These are phyloP conservation scores for Neoascia interrupta DNA, from an alignment of 2,888 invertebrate species.

Conservation along the genomic window DNA sequence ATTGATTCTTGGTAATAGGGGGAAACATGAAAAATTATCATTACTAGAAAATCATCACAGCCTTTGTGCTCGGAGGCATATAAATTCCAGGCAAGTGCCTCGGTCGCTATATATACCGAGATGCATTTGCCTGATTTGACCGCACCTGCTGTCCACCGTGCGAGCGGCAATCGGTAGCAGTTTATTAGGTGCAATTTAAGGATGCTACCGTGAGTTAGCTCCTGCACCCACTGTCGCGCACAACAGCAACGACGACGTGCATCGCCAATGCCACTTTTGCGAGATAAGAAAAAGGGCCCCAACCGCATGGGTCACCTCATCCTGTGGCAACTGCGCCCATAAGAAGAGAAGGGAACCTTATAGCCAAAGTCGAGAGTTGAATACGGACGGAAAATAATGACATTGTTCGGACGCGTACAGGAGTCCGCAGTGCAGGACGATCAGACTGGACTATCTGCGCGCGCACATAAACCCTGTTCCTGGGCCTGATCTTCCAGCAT, in stretches of 20 bases:
- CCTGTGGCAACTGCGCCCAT: too few relatives aligned
- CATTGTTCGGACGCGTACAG: constrained; percentile 48
- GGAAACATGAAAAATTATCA: constrained; percentile 65
- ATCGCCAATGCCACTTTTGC: constrained; percentile 36
- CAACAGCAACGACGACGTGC: constrained; percentile 51
- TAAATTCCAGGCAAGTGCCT: constrained; percentile 24
- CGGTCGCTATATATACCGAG: constrained; percentile 20
- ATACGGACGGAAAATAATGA: constrained; percentile 68
- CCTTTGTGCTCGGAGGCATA: constrained; percentile 25
- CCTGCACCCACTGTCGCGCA: constrained; percentile 58
- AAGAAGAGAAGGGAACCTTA: too few relatives aligned
- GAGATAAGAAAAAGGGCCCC: constrained; percentile 60
- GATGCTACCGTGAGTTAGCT: constrained; percentile 66
- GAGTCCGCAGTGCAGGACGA: constrained; percentile 28
- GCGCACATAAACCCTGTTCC: constrained; percentile 22
- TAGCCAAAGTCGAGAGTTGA: too few relatives aligned
- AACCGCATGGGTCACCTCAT: too few relatives aligned
- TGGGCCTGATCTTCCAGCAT: too few relatives aligned
- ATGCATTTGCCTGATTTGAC: constrained; percentile 59
- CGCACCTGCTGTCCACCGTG: constrained; percentile 53
- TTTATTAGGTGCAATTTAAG: constrained; percentile 71
- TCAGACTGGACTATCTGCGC: constrained; percentile 1
- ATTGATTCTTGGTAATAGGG: constrained; percentile 65
- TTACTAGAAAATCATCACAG: constrained; percentile 64
- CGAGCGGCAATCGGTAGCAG: constrained; percentile 70